Percentiles rank a stretch among this genome's conserved stretches.
These are phyloP conservation scores for Limnephilus marmoratus DNA, from an alignment of 2,888 invertebrate genomes.

Conservation along the genomic window DNA sequence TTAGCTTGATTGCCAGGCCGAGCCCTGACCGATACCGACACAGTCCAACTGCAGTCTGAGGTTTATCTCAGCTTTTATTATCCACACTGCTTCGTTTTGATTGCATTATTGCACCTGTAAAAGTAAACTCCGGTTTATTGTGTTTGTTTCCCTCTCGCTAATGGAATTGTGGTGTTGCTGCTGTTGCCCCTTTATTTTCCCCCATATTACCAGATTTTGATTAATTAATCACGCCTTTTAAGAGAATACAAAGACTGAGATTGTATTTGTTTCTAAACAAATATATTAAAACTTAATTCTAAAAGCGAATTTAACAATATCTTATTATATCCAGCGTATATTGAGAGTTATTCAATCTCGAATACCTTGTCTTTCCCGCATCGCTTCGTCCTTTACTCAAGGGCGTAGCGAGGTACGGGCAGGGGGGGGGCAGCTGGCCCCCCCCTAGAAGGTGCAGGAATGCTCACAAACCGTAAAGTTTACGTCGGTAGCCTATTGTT, in stretches of 20 bases:
- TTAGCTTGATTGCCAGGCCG: constrained; percentile 10
- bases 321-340: no score
- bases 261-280: not conserved
- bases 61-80: constrained; percentile 59
- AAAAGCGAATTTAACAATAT: not conserved
- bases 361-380: no score
- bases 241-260: constrained; percentile 9
- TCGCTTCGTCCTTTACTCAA: no score
- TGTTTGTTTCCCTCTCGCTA: constrained; percentile 44
- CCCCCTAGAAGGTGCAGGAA: no score
- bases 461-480: no score
- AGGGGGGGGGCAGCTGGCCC: no score
- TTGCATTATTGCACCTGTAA: constrained; percentile 65
- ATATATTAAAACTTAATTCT: not conserved
- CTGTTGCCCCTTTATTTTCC: constrained; percentile 18
- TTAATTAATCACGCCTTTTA: constrained; percentile 36
- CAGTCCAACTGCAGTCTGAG: constrained; percentile 44
- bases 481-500: no score
- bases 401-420: no score
- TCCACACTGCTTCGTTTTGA: constrained; percentile 59
- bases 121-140: constrained; percentile 51
- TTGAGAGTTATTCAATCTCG: no score
- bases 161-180: constrained; percentile 54
- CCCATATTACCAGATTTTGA: constrained; percentile 18
- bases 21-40: constrained; percentile 64